Evolutionary conservation across 2,888 invertebrate species (phyloP).

Genomic region (Himalopsyche kuldschensis): DNA sequence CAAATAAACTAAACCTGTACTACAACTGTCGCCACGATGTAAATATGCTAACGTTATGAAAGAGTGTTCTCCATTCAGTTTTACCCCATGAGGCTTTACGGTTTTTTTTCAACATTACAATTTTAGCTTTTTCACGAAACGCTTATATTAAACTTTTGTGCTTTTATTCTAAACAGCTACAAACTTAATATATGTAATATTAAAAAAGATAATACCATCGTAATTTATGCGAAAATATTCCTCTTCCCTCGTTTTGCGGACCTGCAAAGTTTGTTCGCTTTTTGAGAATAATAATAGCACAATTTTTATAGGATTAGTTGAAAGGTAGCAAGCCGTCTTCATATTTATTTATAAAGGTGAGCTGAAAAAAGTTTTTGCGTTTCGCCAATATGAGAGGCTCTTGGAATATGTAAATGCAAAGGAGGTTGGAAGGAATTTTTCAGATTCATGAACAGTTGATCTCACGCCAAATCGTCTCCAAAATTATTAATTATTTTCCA

Average conservation of each 20-base stretch:
- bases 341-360: conserved; percentile 1
- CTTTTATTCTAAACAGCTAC: no score
- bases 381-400: not conserved
- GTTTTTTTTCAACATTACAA: no score
- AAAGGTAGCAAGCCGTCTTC: not conserved
- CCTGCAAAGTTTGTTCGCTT: not conserved
- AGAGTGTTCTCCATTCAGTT: no score
- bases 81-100: no score
- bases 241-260: not conserved
- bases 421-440: not conserved
- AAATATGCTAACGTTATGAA: no score
- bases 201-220: not conserved
- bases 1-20: no score
- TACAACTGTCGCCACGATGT: no score
- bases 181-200: not conserved
- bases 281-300: not conserved
- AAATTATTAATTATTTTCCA: not conserved
- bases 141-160: no score
- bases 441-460: not conserved
- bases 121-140: no score
- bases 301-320: not conserved
- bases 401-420: not conserved
- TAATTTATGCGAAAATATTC: not conserved
- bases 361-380: not conserved
- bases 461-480: not conserved